These are phyloP conservation scores for Clistopyga incitator DNA, from an alignment of 2,888 invertebrate species.

Conservation along the genomic window DNA sequence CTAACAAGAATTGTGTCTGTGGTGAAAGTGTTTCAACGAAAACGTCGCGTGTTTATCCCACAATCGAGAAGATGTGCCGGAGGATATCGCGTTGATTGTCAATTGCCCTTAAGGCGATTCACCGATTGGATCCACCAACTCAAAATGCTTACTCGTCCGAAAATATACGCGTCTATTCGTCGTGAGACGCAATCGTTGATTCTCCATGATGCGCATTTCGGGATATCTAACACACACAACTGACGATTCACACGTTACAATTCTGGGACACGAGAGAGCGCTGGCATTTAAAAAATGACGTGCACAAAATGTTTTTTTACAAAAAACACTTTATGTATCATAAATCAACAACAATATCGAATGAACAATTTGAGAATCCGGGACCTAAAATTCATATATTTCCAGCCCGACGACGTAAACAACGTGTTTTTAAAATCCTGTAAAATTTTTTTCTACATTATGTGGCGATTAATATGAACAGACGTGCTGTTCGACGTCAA, in stretches of 20 bases:
- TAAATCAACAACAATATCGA: not conserved
- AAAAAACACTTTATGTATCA: not conserved
- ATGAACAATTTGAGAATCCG: not conserved
- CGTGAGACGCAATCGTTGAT: not conserved
- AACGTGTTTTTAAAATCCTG: not conserved
- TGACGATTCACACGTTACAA: not conserved
- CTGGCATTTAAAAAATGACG: no score
- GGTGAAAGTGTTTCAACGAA: slow-evolving; percentile 17
- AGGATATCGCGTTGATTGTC: slow-evolving; percentile 3
- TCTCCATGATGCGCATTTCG: slow-evolving; percentile 4
- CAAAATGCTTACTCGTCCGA: slow-evolving; percentile 1
- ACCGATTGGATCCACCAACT: not conserved
- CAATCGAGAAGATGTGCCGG: not conserved
- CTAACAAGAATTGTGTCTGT: slow-evolving; percentile 37
- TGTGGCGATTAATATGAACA: not conserved
- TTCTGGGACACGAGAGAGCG: not conserved
- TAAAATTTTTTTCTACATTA: not conserved
- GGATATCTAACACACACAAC: not conserved
- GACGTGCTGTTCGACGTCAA: slow-evolving; percentile 23
- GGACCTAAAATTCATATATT: not conserved
- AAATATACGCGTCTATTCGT: slow-evolving; percentile 19
- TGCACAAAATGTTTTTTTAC: no score
- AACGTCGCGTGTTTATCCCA: slow-evolving; percentile 12
- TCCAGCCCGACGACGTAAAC: not conserved
- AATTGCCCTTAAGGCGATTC: slow-evolving; percentile 7